Base-by-base conservation (phyloP, 1,140 invertebrate genomes). In the Scaptomyza graminum region DNA sequence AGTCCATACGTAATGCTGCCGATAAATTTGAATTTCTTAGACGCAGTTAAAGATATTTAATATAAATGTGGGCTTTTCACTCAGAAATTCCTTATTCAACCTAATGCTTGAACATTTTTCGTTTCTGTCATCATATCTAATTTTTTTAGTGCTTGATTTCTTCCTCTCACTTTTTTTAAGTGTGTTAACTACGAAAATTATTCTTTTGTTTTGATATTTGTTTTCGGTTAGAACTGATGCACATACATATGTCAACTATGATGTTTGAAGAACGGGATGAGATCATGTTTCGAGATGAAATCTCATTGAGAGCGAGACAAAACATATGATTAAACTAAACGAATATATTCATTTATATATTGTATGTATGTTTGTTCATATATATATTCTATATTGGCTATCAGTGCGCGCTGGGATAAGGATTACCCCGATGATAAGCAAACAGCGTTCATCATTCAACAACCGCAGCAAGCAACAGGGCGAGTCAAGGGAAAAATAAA, bases 211-310 rank as follows among this genome's bases (percentile, higher is more conserved):
- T 80, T 74, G 31, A 34, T 34, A 9, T 34, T 34, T 34, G 6
- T 34, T 34, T 34, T 34, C 31, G 2, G 22, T 39, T 46, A 34
- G 37, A 41, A 41, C 37, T 5, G 37, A 41, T 41, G 25, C 34
- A 59, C 54, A 65, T 25, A 25, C 52, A 57, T 28, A 39, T 55
- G 16, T 43, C 15, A 15, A 22, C 3, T 41, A 5, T 8, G 0
- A 56, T 43, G 25, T 34, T 9, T 15, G 15, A 0, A 28, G n/a
- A 15, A 46, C 44, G 67, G 37, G 41, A 71, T 63, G 60, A 85
- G 82, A 85, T 85, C 82, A 81, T 78, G 44, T 87, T 85, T 80
- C 81, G 49, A 57, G 31, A 61, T 74, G 31, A 16, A 51, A 50
- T 47, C n/a, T 12, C n/a, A 41, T 22, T 11, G 41, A 5, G 61